These are phyloP conservation scores for Drosophila sucinea DNA, from an alignment of 1,140 invertebrate genomes.

Conservation along the genomic window DNA sequence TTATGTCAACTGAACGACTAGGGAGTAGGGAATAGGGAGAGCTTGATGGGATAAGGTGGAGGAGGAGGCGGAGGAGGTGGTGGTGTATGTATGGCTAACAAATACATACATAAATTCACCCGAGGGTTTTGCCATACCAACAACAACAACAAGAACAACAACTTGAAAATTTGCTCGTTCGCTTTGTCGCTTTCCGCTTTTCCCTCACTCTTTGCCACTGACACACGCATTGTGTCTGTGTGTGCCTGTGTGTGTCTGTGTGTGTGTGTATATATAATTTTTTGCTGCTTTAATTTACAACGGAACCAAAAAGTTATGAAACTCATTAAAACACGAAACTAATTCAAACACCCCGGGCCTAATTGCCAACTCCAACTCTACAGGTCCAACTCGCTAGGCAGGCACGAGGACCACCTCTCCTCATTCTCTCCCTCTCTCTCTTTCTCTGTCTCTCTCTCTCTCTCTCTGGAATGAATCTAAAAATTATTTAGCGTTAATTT, in stretches of 20 bases:
- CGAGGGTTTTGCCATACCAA: constrained; percentile 14
- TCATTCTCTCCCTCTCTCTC: constrained; percentile 48
- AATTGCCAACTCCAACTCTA: constrained; percentile 69
- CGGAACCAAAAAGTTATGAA: constrained; percentile 81
- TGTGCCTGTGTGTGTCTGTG: constrained; percentile 30
- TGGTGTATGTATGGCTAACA: constrained; percentile 51
- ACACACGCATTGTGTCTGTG: constrained; percentile 50
- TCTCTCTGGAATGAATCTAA: constrained; percentile 53
- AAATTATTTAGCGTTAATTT: constrained; percentile 81
- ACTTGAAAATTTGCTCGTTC: constrained; percentile 46
- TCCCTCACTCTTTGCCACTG: constrained; percentile 23
- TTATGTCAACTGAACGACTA: constrained; percentile 62
- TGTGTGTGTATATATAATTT: constrained; percentile 9
- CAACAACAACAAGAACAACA: constrained; percentile 25
- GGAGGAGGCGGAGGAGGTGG: not conserved
- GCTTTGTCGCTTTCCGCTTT: constrained; percentile 22
- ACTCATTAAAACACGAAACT: constrained; percentile 81
- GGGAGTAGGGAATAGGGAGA: constrained; percentile 8
- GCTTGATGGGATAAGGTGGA: not conserved
- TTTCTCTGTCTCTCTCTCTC: constrained; percentile 42
- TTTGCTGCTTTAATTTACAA: constrained; percentile 72
- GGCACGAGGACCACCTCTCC: not conserved
- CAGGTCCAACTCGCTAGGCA: constrained; percentile 18
- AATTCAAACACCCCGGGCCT: constrained; percentile 80
- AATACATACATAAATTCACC: constrained; percentile 56